These are phyloP conservation scores for Notamacropus eugenii DNA, from an alignment of 2,797 vertebrate species.

Conservation along the genomic window DNA sequence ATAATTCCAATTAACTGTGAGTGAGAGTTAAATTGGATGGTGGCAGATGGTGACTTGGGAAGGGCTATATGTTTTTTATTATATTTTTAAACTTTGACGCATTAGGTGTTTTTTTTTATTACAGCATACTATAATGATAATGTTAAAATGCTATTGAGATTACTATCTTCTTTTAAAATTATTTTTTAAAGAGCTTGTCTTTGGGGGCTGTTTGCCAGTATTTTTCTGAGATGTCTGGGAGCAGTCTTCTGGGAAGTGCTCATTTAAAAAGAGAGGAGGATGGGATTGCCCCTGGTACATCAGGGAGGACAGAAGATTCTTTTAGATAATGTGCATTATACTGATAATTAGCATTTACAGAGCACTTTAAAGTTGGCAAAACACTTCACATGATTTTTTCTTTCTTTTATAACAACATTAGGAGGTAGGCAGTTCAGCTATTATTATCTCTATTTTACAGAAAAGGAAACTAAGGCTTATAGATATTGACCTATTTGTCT, in stretches of 20 bases:
- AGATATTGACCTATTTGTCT: background rate
- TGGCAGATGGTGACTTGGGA: conserved; percentile 60
- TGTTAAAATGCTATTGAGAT: conserved; percentile 13
- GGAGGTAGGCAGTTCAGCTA: background rate
- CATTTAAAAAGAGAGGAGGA: background rate
- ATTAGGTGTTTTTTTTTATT: conserved; percentile 54
- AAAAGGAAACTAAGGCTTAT: background rate
- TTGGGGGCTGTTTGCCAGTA: conserved; percentile 7
- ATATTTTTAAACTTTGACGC: conserved; percentile 36
- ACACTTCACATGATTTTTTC: background rate
- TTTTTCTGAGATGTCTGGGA: conserved; percentile 20
- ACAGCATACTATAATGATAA: conserved; percentile 6
- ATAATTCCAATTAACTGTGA: conserved; percentile 64
- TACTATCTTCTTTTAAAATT: conserved; percentile 13
- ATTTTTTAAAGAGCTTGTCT: background rate
- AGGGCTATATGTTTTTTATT: conserved; percentile 53
- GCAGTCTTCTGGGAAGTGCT: conserved; percentile 25
- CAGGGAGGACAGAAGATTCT: conserved; percentile 31
- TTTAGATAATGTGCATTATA: background rate
- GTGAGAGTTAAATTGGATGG: conserved; percentile 58
- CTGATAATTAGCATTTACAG: background rate
- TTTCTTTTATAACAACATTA: background rate
- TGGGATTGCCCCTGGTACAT: background rate
- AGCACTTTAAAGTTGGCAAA: background rate
- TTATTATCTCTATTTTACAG: background rate